A percentile compares a stretch with the other conserved stretches of the same genome.
These are phyloP conservation scores for Enteromius treurensis DNA, from an alignment of 2,797 vertebrate species.

Conservation along the genomic window DNA sequence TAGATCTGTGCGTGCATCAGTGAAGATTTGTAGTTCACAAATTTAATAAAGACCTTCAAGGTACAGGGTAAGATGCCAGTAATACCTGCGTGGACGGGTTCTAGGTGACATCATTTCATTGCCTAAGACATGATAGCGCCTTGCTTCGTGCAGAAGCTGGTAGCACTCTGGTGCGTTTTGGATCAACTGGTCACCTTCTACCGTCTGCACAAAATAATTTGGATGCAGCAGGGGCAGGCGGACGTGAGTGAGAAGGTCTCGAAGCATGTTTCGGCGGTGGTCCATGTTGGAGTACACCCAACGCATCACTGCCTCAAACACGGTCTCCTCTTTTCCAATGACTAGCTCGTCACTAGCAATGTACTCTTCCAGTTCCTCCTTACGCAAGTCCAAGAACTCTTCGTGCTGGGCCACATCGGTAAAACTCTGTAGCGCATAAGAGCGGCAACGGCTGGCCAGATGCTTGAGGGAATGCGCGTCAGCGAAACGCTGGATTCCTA, in stretches of 20 bases:
- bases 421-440: conserved; percentile 89
- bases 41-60: not conserved
- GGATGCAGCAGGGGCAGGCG: conserved; percentile 94
- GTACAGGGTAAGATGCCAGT: not conserved
- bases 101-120: conserved; percentile 99
- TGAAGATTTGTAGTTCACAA: not conserved
- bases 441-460: conserved; percentile 89
- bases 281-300: conserved; percentile 93
- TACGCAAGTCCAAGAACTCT: conserved; percentile 92
- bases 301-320: conserved; percentile 95
- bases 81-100: conserved; percentile 95
- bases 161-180: conserved; percentile 97
- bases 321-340: conserved; percentile 91
- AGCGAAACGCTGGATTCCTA: conserved; percentile 96
- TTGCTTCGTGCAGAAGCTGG: conserved; percentile 93
- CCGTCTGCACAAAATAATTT: conserved; percentile 98
- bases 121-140: conserved; percentile 95
- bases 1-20: not conserved
- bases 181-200: conserved; percentile 95
- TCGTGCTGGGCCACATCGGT: conserved; percentile 92
- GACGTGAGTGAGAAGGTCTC: conserved; percentile 90
- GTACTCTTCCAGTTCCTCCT: conserved; percentile 94
- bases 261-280: conserved; percentile 84
- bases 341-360: conserved; percentile 91
- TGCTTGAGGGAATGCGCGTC: conserved; percentile 93